A percentile compares a stretch with the other conserved stretches of the same genome.
Evolutionary conservation across 2,113 vertebrate genomes (phyloP).

Genomic region (Brienomyrus longianalis): DNA sequence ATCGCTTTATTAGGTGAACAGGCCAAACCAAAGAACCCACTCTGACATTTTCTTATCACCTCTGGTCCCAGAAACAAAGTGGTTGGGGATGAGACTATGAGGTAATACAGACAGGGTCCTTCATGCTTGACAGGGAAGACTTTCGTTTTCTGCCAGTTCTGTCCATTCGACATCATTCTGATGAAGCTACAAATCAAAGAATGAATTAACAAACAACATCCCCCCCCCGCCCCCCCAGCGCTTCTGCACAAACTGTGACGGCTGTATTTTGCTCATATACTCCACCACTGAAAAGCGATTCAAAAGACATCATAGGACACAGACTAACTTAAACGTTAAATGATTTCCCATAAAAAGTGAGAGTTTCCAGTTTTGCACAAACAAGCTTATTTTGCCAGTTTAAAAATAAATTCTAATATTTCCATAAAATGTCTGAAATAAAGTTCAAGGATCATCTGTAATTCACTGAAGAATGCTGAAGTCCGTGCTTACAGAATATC

Average conservation of each 20-base stretch:
- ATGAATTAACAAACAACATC: background rate
- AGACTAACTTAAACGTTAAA: background rate
- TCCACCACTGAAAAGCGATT: background rate
- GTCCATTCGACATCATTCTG: slow-evolving; percentile 46
- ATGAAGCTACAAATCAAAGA: slow-evolving; percentile 13
- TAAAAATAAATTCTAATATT: background rate
- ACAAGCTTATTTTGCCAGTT: background rate
- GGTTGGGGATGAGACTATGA: background rate
- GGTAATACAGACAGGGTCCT: slow-evolving; percentile 19
- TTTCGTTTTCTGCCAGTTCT: slow-evolving; percentile 32
- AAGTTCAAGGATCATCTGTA: background rate
- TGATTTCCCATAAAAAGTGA: background rate
- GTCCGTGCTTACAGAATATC: background rate
- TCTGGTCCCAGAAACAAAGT: background rate
- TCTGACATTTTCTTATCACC: background rate
- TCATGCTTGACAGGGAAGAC: too few relatives aligned
- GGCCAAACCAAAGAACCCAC: background rate
- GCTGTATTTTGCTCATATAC: background rate
- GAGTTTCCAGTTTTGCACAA: background rate
- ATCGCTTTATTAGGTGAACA: background rate
- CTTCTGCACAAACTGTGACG: background rate
- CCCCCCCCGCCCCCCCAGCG: too few relatives aligned
- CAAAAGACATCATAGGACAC: background rate
- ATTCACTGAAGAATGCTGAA: background rate
- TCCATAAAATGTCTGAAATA: slow-evolving; percentile 1